Evolutionary conservation across 2,797 vertebrate species (phyloP), one percentile per base, ranked within the genome.

Genomic region (Helostoma temminkii): DNA sequence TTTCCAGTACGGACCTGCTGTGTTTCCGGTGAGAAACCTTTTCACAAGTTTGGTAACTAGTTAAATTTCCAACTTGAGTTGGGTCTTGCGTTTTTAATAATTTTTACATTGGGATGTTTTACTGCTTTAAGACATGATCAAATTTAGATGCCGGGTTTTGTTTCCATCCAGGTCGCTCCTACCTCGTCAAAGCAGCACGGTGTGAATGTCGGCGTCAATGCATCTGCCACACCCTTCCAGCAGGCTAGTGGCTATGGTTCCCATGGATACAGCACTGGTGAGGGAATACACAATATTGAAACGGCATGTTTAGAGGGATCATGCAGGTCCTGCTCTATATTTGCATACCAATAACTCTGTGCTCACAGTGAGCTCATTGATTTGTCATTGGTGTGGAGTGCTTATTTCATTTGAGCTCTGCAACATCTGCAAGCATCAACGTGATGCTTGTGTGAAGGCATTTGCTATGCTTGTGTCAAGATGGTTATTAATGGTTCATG

Each of bases 161-260:
- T 1, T 6, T 53, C 24, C 16, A 0, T 52, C 34, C 84, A 99
- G 98, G 97, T 99, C 92, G 96, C 97, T 93, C 96, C 97, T 93
- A 97, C 97, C 92, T 98, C 98, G 91, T 97, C 97, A 81, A 99
- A 99, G 90, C 98, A 99, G 93, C 98, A 99, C 12, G 96, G 96
- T 78, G 96, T 99, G 92, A 98, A 97, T 89, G 97, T 99, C 58
- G 96, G 97, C 19, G 97, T 98, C 82, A 98, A 97, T 2, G 96
- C 98, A 25, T 97, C 97, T 5, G 97, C 96, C 63, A 94, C 96
- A 18, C 94, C 97, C 66, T 99, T 99, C 82, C 98, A 98, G 79
- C 98, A 99, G 93, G 96, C 97, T 64, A 96, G 97, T n/a, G 97
- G 96, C 87, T 99, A 99, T 6, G 95, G 97, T 87, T 97, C 97